Percentiles rank a stretch among this genome's conserved stretches.
These are phyloP conservation scores for Mesitornis unicolor DNA, from an alignment of 2,113 vertebrate genomes.

Conservation along the genomic window DNA sequence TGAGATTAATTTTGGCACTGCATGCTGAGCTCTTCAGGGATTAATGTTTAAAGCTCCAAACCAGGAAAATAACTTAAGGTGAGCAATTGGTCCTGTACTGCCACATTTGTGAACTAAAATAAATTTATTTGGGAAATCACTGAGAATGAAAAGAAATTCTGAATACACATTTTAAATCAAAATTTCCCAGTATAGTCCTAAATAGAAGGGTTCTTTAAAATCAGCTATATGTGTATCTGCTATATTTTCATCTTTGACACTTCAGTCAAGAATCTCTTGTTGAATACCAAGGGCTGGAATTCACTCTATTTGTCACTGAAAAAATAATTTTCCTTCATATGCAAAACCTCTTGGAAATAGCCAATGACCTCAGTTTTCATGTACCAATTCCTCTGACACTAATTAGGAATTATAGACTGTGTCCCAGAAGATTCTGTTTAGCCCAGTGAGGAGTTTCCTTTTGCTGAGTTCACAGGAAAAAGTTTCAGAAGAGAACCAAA, in stretches of 20 bases:
- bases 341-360: neutral
- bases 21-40: neutral
- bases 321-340: neutral
- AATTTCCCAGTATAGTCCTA: neutral
- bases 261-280: neutral
- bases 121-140: neutral
- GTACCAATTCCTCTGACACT: neutral
- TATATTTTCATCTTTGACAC: neutral
- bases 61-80: neutral
- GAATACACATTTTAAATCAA: neutral
- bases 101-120: neutral
- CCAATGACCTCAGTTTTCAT: neutral
- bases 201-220: neutral
- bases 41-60: neutral
- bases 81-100: neutral
- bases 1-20: neutral
- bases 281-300: neutral
- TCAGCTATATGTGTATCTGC: neutral
- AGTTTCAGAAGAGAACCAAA: neutral
- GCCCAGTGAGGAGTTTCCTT: neutral
- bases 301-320: neutral
- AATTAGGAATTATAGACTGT: neutral
- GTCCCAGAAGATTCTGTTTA: neutral
- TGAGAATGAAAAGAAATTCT: neutral
- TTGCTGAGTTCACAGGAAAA: neutral